Conservation (phyloP, 2,888 invertebrate species). For the Apamea monoglypha region DNA sequence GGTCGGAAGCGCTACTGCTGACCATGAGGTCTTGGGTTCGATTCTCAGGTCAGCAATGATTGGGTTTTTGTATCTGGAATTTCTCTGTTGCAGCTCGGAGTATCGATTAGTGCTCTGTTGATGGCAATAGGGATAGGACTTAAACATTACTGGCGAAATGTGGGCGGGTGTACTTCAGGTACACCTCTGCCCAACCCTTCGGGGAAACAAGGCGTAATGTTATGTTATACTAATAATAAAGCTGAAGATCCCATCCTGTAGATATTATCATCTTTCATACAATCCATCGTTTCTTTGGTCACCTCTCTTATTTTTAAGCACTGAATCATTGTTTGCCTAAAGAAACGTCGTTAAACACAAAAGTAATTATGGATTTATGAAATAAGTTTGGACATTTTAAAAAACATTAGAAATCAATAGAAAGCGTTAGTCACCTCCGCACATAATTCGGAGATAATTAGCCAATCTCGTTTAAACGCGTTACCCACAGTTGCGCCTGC, state of each 20-base stretch:
- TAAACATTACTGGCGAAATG: no score
- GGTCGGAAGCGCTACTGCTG: background rate
- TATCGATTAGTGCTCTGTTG: no score
- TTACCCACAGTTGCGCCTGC: constrained; percentile 66
- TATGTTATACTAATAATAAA: no score
- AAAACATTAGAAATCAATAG: constrained; percentile 71
- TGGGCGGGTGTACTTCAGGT: no score
- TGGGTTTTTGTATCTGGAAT: background rate
- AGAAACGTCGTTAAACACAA: background rate
- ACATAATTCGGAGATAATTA: constrained; percentile 77
- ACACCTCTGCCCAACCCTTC: no score
- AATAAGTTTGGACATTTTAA: constrained; percentile 32
- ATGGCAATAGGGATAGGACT: no score
- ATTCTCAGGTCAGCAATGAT: background rate
- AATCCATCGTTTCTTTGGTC: background rate
- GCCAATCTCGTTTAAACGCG: constrained; percentile 74
- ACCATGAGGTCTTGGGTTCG: background rate
- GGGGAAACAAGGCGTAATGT: no score
- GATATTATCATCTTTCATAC: background rate
- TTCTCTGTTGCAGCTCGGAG: no score
- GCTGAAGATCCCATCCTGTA: no score
- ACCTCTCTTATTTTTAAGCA: background rate
- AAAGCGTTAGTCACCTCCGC: constrained; percentile 66
- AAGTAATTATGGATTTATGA: constrained; percentile 28
- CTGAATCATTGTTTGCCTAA: background rate